Evolutionary conservation across 2,888 invertebrate genomes (phyloP).

Genomic region (Abrostola triplasia): DNA sequence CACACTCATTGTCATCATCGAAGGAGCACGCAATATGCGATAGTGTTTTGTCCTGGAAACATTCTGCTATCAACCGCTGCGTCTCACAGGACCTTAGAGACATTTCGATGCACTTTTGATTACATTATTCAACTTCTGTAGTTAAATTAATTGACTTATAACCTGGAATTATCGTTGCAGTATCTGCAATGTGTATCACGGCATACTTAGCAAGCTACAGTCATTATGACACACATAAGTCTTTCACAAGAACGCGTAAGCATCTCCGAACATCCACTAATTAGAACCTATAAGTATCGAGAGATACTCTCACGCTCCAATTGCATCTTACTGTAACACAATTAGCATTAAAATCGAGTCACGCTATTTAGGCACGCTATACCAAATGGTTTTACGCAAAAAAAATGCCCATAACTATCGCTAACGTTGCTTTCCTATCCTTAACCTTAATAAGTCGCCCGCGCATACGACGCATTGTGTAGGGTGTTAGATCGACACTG

Average conservation of each 20-base stretch:
- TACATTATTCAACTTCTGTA: not conserved
- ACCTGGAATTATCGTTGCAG: not conserved
- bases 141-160: not conserved
- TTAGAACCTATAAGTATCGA: conserved; percentile 52
- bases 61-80: not conserved
- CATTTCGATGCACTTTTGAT: not conserved
- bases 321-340: conserved; percentile 63
- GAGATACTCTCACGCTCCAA: conserved; percentile 73
- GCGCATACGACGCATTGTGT: conserved; percentile 64
- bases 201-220: not conserved
- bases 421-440: conserved; percentile 76
- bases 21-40: conserved; percentile 7
- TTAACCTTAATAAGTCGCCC: conserved; percentile 80
- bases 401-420: conserved; percentile 60
- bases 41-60: conserved; percentile 21
- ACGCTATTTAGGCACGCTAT: conserved; percentile 63
- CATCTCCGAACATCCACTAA: conserved; percentile 53
- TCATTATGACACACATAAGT: conserved; percentile 19
- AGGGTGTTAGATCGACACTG: conserved; percentile 73
- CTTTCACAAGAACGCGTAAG: conserved; percentile 34
- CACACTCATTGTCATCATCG: conserved; percentile 26
- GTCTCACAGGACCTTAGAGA: conserved; percentile 12
- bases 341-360: conserved; percentile 64
- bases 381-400: conserved; percentile 74
- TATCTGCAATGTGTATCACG: conserved; percentile 3